phyloP scores from a whole-genome alignment of 2,797 vertebrate species.

The Margarornis squamiger region DNA sequence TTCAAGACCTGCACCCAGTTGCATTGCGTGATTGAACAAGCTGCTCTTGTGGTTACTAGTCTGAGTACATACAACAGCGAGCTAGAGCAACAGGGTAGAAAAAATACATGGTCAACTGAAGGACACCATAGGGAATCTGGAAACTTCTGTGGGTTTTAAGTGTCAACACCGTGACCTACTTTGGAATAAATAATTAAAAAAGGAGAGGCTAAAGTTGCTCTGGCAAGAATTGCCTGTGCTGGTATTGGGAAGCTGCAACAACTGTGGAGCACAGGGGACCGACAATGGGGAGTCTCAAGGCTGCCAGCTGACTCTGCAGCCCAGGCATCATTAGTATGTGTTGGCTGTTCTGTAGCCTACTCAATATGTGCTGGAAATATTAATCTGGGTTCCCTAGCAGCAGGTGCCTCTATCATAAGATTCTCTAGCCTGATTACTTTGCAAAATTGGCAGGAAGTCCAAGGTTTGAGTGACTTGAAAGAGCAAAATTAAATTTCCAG shows the following conservation, averaged over 20 bases:
- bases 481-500: slow-evolving; percentile 17
- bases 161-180: slow-evolving; percentile 5
- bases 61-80: neutral
- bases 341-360: slow-evolving; percentile 33
- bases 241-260: neutral
- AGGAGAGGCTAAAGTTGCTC: neutral
- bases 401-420: slow-evolving; percentile 19
- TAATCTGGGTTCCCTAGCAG: slow-evolving; percentile 44
- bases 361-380: slow-evolving; percentile 41
- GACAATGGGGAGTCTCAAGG: neutral
- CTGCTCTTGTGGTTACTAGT: neutral
- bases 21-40: neutral
- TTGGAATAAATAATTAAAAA: neutral
- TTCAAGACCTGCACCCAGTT: neutral
- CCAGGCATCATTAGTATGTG: slow-evolving; percentile 40
- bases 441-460: slow-evolving; percentile 36
- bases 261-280: neutral
- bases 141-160: neutral
- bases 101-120: neutral
- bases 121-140: neutral
- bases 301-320: neutral
- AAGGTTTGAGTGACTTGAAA: neutral
- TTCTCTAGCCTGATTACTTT: neutral
- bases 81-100: neutral
- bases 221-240: neutral